phyloP scores from a whole-genome alignment of 2,888 invertebrate species.

The Drosophila mettleri region DNA sequence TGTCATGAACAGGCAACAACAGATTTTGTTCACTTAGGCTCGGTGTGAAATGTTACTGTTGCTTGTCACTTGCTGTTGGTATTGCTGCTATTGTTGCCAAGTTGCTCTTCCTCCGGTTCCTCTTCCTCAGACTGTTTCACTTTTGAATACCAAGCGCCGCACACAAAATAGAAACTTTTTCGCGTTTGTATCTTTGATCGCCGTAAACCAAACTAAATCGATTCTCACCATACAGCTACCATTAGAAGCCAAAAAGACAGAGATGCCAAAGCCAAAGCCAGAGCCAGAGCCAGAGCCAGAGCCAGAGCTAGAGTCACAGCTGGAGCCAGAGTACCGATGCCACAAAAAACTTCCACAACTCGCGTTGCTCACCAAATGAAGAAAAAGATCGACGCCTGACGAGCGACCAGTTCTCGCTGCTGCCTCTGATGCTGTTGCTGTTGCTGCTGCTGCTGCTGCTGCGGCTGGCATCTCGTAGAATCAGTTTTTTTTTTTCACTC shows the following conservation, averaged over 20 bases:
- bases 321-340: slow-evolving; percentile 37
- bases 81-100: neutral
- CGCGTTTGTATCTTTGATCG: slow-evolving; percentile 84
- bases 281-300: slow-evolving; percentile 25
- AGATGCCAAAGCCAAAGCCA: slow-evolving; percentile 43
- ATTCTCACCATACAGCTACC: slow-evolving; percentile 83
- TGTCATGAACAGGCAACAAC: slow-evolving; percentile 8
- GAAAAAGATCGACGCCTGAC: slow-evolving; percentile 55
- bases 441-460: neutral
- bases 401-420: slow-evolving; percentile 71
- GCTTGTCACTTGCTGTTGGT: neutral
- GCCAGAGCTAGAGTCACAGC: slow-evolving; percentile 15
- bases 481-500: slow-evolving; percentile 39
- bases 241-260: slow-evolving; percentile 83
- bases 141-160: slow-evolving; percentile 41
- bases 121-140: slow-evolving; percentile 37
- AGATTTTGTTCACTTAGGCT: neutral
- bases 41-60: neutral
- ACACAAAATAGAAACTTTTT: slow-evolving; percentile 80
- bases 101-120: slow-evolving; percentile 17
- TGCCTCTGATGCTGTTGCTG: neutral
- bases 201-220: slow-evolving; percentile 84
- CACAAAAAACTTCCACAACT: slow-evolving; percentile 58
- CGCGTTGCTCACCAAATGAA: slow-evolving; percentile 51
- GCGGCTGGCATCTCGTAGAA: slow-evolving; percentile 53